phyloP scores from a whole-genome alignment of 2,113 vertebrate species.

The Scomber colias region DNA sequence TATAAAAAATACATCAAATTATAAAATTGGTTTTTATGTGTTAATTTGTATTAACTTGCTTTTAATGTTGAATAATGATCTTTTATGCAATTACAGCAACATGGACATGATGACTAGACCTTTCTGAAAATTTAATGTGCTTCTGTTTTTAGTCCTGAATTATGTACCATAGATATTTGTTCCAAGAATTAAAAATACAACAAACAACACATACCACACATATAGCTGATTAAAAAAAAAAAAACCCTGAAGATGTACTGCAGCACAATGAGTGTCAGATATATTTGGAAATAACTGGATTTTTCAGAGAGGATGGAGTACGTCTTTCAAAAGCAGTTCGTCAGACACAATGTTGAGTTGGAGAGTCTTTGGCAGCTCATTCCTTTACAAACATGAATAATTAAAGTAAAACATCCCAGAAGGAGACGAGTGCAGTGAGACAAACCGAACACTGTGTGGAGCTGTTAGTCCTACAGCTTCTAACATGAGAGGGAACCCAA shows the following conservation, averaged over 20 bases:
- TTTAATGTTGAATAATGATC: no score
- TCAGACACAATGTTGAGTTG: slow-evolving; percentile 22
- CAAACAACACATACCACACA: not conserved
- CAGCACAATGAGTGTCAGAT: slow-evolving; percentile 8
- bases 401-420: slow-evolving; percentile 20
- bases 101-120: not conserved
- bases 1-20: not conserved
- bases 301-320: slow-evolving; percentile 22
- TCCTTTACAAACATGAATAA: slow-evolving; percentile 38
- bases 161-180: not conserved
- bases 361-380: slow-evolving; percentile 44
- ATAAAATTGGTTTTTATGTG: not conserved
- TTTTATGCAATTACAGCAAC: not conserved
- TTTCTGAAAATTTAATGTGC: not conserved
- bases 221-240: not conserved
- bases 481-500: not conserved
- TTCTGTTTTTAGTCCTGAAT: not conserved
- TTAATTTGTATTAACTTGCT: no score
- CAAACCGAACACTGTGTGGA: slow-evolving; percentile 60
- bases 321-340: slow-evolving; percentile 33
- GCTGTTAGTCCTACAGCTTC: slow-evolving; percentile 51
- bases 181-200: not conserved
- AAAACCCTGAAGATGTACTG: slow-evolving; percentile 5
- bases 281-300: slow-evolving; percentile 39
- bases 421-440: slow-evolving; percentile 41